Evolutionary conservation across 1,140 invertebrate genomes (phyloP).

Genomic region (Eriocheir sinensis): DNA sequence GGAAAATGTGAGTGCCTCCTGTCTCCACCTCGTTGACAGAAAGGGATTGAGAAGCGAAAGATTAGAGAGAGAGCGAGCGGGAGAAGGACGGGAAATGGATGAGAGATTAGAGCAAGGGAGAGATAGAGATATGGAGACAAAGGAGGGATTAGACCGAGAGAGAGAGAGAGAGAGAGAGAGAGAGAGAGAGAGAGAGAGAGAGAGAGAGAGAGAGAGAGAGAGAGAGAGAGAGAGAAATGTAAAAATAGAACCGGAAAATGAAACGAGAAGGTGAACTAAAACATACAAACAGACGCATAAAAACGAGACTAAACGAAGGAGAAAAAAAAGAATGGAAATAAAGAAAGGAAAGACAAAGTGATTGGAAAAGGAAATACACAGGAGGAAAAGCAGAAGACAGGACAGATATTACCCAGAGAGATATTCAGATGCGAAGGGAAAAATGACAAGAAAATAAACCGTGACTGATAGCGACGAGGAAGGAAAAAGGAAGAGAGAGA

Average conservation of each 20-base stretch:
- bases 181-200: neutral
- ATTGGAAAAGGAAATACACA: neutral
- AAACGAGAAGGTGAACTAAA: too few species aligned
- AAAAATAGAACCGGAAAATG: too few species aligned
- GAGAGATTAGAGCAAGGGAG: neutral
- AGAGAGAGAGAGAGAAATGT: constrained; percentile 20
- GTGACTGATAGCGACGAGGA: neutral
- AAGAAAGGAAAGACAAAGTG: neutral
- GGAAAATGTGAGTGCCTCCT: too few species aligned
- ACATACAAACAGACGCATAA: too few species aligned
- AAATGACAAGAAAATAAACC: neutral
- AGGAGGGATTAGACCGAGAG: neutral
- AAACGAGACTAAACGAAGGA: too few species aligned
- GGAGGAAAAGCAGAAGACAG: neutral
- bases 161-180: constrained; percentile 9
- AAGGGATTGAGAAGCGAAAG: neutral
- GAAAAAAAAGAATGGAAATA: neutral
- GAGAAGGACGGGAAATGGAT: neutral
- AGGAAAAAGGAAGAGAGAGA: neutral
- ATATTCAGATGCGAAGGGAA: neutral
- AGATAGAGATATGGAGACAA: neutral
- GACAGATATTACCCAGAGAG: neutral
- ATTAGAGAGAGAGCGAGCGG: neutral
- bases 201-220: neutral
- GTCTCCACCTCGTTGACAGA: too few species aligned